Base-by-base conservation (phyloP, 1,140 invertebrate species). In the Myzus persicae region DNA sequence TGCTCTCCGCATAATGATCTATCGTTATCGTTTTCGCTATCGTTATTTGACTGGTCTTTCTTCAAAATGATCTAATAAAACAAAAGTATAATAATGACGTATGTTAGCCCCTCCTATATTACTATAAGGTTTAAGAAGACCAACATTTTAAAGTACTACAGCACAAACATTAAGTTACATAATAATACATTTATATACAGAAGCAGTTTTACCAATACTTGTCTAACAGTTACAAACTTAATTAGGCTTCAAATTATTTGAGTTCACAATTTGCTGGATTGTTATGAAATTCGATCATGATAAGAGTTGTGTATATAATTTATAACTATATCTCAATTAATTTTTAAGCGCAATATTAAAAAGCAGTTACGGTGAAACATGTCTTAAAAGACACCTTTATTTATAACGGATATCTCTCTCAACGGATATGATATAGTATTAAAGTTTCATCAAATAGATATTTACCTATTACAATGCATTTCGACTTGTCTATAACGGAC, bases 51-150 rank as follows among this genome's bases (percentile, higher is more conserved):
- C 31, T 11, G 48, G 40, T 54, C 18, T 54, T 89, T 51, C 22
- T 38, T 54, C 9, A 54, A 89, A 89, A 89, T 54, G 48, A 89
- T 89, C n/a, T 89, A 89, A 89, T 89, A 89, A 89, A 89, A 54
- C 88, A 89, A 54, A 89, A 24, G 36, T 54, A 89, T 40, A 89
- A 54, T 89, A 54, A 89, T 54, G 88, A 89, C 22, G 54, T 26
- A 51, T 54, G 48, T 51, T 51, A 26, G n/a, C n/a, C 22, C 40
- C 36, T 24, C 48, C n/a, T 89, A 7, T 36, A 26, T 54, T 38
- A 89, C n/a, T 26, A 26, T 54, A 40, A 20, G 4, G 9, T 38
- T 89, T 40, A 5, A 38, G 88, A 89, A 51, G n/a, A 48, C 20
- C n/a, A 36, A 36, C 22, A 36, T 48, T 88, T 51, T n/a, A 14